Evolutionary conservation across 2,888 invertebrate genomes (phyloP), one percentile per base, ranked within the genome.

Genomic region (Oscheius myriophilus): DNA sequence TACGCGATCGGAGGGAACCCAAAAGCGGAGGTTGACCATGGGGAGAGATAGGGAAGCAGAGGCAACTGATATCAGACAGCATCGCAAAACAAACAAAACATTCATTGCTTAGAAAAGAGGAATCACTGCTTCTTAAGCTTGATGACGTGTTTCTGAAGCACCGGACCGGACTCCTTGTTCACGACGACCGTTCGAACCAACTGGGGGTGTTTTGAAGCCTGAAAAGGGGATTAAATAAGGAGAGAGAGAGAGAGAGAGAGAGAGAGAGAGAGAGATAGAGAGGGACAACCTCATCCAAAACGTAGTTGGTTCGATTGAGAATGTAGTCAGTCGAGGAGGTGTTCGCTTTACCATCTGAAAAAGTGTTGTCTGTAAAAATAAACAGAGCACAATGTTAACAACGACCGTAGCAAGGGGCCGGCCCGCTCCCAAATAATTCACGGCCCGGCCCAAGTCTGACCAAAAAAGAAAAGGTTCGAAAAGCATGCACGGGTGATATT

Each of bases 141-240:
- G 26, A 25, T n/a, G 26, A 53, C 53, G 25, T 53, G 25, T 33
- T 53, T 23, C 53, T 25, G 23, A n/a, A 53, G 26, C 16, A 53
- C 53, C n/a, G 53, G 53, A 16, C 53, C 53, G 1, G 26, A 16
- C 11, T 21, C 3, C 9, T 16, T 25, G 11, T 53, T 16, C 11
- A 53, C 26, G 6, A 53, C 25, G 33, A 53, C 53, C n/a, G 26
- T 53, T 25, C 26, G 23, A n/a, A 53, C 26, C 26, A 53, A 26
- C 25, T 33, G 53, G 11, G 49, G 49, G 18, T 18, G 16, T 49
- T 49, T 16, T 49, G 16, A 9, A 49, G 49, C 21, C 49, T 49
- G 18, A 23, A 49, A 3, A 18, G 2, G 4, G 2, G 33, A 18
- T 21, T 49, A 21, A 18, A 18, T 16, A 23, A 49, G 49, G 7